phyloP scores from a whole-genome alignment of 1,140 invertebrate species.

The Trialeurodes vaporariorum region DNA sequence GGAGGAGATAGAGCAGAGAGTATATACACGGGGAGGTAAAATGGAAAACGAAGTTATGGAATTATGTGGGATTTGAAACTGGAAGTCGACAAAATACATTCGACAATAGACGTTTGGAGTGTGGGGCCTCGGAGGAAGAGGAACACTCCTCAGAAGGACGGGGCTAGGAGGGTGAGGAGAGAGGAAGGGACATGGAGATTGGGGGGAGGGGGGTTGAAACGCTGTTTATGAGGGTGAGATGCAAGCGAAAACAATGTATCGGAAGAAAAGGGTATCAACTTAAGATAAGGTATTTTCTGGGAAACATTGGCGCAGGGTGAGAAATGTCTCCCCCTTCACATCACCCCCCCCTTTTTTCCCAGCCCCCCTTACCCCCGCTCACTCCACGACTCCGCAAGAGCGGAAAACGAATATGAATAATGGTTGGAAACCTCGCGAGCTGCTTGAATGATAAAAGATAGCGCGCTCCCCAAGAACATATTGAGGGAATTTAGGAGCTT shows the following conservation, averaged over 20 bases:
- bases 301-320: neutral
- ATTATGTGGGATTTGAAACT: neutral
- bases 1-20: no score
- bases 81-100: neutral
- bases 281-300: neutral
- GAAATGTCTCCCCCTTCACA: neutral
- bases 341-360: neutral
- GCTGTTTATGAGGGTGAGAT: neutral
- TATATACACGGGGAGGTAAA: no score
- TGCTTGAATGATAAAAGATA: slow-evolving; percentile 1
- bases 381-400: neutral
- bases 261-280: neutral
- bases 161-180: no score
- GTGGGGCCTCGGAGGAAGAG: no score
- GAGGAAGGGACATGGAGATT: no score
- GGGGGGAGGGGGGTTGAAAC: no score
- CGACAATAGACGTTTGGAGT: neutral
- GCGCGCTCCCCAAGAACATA: neutral
- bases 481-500: neutral
- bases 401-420: neutral
- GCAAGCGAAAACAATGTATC: neutral
- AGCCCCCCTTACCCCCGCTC: neutral
- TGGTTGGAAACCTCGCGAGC: neutral
- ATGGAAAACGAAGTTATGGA: neutral
- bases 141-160: no score